These are phyloP conservation scores for Ladona fulva DNA, from an alignment of 1,140 invertebrate genomes.

Conservation along the genomic window DNA sequence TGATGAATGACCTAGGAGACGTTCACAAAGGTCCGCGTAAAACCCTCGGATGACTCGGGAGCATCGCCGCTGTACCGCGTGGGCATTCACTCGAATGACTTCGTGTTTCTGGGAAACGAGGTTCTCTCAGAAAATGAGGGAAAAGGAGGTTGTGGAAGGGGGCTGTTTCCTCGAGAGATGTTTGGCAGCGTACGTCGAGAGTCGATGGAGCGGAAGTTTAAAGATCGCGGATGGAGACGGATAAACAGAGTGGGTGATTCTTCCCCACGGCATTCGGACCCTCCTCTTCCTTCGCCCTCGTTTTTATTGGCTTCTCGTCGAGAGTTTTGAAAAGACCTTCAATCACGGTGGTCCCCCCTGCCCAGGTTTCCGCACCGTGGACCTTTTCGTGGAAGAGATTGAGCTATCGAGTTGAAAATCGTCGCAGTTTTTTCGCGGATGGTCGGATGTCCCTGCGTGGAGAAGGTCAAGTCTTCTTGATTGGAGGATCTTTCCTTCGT, in stretches of 20 bases:
- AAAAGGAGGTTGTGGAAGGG: not conserved
- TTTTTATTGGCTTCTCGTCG: constrained; percentile 1
- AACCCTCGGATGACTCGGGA: not conserved
- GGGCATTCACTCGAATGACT: not conserved
- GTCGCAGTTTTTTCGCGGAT: not conserved
- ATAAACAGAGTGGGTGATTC: not conserved
- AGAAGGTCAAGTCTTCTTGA: not conserved
- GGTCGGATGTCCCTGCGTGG: not conserved
- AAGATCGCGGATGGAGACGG: not conserved
- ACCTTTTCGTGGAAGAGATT: not conserved
- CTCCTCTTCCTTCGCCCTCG: not conserved
- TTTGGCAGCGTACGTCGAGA: too few relatives aligned
- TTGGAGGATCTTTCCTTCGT: not conserved
- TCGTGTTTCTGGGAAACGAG: not conserved
- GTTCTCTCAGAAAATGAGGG: not conserved
- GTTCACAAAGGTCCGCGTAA: not conserved
- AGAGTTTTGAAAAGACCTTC: not conserved
- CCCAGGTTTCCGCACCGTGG: not conserved
- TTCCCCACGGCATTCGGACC: not conserved
- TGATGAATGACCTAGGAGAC: not conserved
- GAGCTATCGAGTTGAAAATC: not conserved
- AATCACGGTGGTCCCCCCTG: not conserved
- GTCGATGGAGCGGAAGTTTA: not conserved
- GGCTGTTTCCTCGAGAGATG: not conserved
- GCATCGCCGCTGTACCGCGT: not conserved